phyloP scores from a whole-genome alignment of 2,113 vertebrate genomes.

The Empidonax traillii region DNA sequence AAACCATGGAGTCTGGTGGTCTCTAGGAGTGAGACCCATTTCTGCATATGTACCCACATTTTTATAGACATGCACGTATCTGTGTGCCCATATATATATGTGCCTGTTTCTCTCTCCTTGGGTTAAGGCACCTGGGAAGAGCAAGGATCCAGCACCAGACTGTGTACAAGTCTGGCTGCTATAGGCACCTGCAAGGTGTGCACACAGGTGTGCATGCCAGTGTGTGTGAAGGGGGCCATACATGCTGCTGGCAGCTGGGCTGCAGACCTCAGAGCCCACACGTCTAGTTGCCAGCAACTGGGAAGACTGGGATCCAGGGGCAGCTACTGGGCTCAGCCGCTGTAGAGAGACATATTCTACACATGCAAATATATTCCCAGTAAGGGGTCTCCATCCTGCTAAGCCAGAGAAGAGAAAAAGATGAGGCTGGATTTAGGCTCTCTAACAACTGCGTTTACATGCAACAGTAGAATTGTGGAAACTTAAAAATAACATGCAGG shows the following conservation, averaged over 20 bases:
- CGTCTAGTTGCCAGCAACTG: not conserved
- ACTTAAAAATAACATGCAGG: not conserved
- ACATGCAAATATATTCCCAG: not conserved
- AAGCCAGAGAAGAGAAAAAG: not conserved
- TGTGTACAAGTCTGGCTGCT: not conserved
- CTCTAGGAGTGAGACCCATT: not conserved
- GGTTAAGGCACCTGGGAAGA: not conserved
- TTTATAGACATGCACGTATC: not conserved
- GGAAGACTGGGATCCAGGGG: not conserved
- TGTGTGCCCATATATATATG: too few species aligned
- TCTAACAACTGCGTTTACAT: not conserved
- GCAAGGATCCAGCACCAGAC: not conserved
- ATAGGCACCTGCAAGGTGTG: not conserved
- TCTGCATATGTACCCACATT: not conserved
- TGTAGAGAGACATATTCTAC: not conserved
- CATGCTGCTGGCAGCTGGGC: not conserved
- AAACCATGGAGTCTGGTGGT: not conserved
- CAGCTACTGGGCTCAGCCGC: not conserved
- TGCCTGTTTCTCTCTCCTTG: not conserved
- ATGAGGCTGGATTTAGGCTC: not conserved
- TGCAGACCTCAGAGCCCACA: not conserved
- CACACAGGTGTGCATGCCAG: accelerated
- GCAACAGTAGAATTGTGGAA: not conserved
- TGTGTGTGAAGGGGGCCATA: not conserved
- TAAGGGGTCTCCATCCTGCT: not conserved